These are phyloP conservation scores for Pseudanteris insignis DNA, from an alignment of 2,888 invertebrate genomes.

Conservation along the genomic window DNA sequence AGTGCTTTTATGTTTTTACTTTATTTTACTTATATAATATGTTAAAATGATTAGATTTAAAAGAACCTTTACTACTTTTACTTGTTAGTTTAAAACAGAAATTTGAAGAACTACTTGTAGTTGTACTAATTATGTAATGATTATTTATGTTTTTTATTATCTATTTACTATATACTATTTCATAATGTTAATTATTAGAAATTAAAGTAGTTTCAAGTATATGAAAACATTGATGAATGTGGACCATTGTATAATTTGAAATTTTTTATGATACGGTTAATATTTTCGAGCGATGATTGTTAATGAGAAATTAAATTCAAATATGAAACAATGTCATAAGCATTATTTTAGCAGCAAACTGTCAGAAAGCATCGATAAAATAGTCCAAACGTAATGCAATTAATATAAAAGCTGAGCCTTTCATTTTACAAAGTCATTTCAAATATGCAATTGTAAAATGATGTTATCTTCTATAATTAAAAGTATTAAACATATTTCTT, in stretches of 20 bases:
- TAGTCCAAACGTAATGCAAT: constrained; percentile 8
- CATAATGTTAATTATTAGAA: no score
- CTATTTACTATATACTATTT: no score
- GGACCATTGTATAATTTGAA: no score
- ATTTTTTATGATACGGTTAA: constrained; percentile 5
- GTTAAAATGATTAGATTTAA: constrained; percentile 7
- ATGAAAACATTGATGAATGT: no score
- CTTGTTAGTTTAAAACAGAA: constrained; percentile 2
- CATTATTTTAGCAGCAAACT: constrained; percentile 7
- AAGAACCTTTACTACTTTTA: constrained; percentile 5
- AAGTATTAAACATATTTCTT: no score
- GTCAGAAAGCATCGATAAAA: constrained; percentile 18
- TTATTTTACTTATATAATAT: constrained; percentile 10
- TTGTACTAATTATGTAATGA: no score
- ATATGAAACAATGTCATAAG: constrained; percentile 5
- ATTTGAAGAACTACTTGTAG: no score
- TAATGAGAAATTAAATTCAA: constrained; percentile 3
- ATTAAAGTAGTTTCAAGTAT: constrained; percentile 17
- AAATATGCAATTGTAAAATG: background rate
- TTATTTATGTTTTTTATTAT: no score
- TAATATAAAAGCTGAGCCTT: constrained; percentile 11
- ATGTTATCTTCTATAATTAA: background rate
- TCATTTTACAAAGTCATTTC: background rate
- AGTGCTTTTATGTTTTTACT: constrained; percentile 23
- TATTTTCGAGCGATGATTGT: constrained; percentile 8